Conservation (phyloP, 1,140 invertebrate genomes). For the Aporrectodea caliginosa region DNA sequence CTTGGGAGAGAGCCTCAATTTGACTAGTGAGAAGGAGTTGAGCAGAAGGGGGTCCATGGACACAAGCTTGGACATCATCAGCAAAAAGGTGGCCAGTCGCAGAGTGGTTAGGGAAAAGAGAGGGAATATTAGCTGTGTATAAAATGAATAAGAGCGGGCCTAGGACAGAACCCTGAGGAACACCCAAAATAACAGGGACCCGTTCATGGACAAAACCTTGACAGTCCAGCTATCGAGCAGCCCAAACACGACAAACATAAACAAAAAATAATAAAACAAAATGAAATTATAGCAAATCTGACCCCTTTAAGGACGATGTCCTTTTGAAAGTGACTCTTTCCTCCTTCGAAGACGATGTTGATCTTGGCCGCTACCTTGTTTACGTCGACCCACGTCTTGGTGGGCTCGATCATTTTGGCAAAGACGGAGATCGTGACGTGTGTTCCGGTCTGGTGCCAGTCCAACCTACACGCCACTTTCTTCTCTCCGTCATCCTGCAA, state of each 20-base stretch:
- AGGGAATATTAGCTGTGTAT: background rate
- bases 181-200: too few relatives aligned
- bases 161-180: too few relatives aligned
- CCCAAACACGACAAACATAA: background rate
- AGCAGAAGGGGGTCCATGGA: too few relatives aligned
- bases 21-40: too few relatives aligned
- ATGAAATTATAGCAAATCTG: constrained; percentile 1
- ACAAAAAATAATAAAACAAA: background rate
- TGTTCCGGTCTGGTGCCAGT: constrained; percentile 33
- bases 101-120: background rate
- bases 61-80: background rate
- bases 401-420: constrained; percentile 25
- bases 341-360: constrained; percentile 28
- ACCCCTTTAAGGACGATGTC: constrained; percentile 26
- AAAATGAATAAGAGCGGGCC: too few relatives aligned
- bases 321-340: constrained; percentile 28
- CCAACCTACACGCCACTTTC: constrained; percentile 21
- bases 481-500: constrained; percentile 18
- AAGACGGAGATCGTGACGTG: constrained; percentile 30
- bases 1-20: too few relatives aligned
- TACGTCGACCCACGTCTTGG: constrained; percentile 22
- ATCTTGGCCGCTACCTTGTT: constrained; percentile 22
- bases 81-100: background rate
- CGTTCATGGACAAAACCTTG: too few relatives aligned
- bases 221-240: background rate